These are phyloP conservation scores for Rhizoglyphus robini DNA, from an alignment of 1,140 invertebrate genomes.

Conservation along the genomic window DNA sequence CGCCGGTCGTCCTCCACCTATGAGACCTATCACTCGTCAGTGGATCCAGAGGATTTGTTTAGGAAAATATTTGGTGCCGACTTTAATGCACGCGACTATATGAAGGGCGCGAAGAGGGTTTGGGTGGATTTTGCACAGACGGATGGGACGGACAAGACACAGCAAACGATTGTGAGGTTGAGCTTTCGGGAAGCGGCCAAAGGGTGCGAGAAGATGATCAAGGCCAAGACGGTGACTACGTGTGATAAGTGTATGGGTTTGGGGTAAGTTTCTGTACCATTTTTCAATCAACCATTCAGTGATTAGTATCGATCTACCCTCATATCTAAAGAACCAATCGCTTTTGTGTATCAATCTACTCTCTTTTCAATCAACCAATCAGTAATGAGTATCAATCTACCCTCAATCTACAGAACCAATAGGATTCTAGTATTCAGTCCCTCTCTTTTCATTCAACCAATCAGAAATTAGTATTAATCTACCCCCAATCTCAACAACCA, in stretches of 20 bases:
- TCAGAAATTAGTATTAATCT: too few relatives aligned
- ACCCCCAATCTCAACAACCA: too few relatives aligned
- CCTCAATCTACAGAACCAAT: too few relatives aligned
- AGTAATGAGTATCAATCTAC: too few relatives aligned
- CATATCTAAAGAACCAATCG: too few relatives aligned
- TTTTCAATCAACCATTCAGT: neutral
- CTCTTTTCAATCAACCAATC: too few relatives aligned
- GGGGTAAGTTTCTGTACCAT: neutral
- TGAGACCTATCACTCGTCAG: conserved; percentile 47
- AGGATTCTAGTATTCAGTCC: too few relatives aligned
- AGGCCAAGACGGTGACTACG: conserved; percentile 76
- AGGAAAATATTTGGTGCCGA: conserved; percentile 41
- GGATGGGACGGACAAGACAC: conserved; percentile 65
- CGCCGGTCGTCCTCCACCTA: conserved; percentile 32
- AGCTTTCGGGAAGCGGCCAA: conserved; percentile 88
- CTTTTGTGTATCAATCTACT: too few relatives aligned
- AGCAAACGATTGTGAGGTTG: conserved; percentile 77
- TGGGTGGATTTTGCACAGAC: conserved; percentile 43
- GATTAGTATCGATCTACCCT: neutral
- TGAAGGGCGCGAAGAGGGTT: neutral
- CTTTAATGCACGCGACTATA: conserved; percentile 18
- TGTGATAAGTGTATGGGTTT: conserved; percentile 76
- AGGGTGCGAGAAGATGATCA: conserved; percentile 84
- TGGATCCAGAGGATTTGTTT: conserved; percentile 93
- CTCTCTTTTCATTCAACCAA: too few relatives aligned